Evolutionary conservation across 2,888 invertebrate genomes (phyloP).

Genomic region (Ormyrus rosae): DNA sequence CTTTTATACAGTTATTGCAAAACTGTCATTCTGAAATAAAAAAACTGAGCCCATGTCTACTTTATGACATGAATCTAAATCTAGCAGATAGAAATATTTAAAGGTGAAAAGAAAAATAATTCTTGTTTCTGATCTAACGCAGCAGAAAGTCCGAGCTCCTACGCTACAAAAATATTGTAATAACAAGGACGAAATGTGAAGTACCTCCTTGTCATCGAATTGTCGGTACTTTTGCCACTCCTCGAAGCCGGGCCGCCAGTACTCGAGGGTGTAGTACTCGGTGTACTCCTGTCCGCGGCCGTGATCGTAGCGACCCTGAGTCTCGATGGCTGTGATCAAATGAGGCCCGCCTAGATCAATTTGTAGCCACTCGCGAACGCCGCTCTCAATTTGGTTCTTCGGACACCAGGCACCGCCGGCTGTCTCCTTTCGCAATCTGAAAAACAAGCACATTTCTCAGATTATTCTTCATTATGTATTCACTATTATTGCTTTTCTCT

Average conservation of each 20-base stretch:
- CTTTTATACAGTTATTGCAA: no score
- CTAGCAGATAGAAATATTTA: no score
- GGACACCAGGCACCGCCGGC: constrained; percentile 90
- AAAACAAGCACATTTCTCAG: background rate
- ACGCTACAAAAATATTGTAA: no score
- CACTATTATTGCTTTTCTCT: no score
- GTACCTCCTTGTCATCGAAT: constrained; percentile 82
- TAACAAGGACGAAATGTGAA: background rate
- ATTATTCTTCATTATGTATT: no score
- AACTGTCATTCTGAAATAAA: no score
- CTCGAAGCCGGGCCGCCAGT: constrained; percentile 80
- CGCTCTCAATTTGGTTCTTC: constrained; percentile 80
- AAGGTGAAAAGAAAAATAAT: no score
- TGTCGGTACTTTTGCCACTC: constrained; percentile 82
- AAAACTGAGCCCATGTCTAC: no score
- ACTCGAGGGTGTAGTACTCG: constrained; percentile 84
- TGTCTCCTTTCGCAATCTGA: constrained; percentile 82
- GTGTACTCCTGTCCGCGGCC: constrained; percentile 87
- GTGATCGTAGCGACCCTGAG: constrained; percentile 86
- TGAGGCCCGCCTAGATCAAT: constrained; percentile 80
- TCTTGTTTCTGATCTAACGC: no score
- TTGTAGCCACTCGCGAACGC: constrained; percentile 82
- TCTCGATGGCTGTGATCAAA: constrained; percentile 84
- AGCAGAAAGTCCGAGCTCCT: no score
- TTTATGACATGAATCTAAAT: no score